phyloP scores from a whole-genome alignment of 2,113 vertebrate genomes.

The Xenus cinereus region DNA sequence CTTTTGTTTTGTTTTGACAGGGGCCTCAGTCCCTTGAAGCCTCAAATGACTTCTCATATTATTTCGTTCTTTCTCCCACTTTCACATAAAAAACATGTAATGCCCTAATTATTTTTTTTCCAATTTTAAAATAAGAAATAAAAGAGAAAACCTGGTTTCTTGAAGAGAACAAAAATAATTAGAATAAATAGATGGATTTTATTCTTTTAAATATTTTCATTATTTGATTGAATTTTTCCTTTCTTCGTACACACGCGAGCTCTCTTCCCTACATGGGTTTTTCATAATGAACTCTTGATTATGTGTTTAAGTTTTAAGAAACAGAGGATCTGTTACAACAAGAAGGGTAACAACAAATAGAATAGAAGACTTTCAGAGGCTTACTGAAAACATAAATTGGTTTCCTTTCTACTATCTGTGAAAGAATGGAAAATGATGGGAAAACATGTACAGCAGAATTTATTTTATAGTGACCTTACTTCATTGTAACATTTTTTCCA shows the following conservation, averaged over 20 bases:
- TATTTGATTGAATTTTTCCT: not conserved
- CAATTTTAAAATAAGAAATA: not conserved
- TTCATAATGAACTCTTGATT: not conserved
- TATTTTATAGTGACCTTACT: not conserved
- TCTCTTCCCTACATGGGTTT: not conserved
- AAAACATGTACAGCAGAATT: not conserved
- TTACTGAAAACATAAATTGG: not conserved
- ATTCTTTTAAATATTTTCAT: not conserved
- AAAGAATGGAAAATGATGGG: not conserved
- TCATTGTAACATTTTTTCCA: not conserved
- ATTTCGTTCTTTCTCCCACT: not conserved
- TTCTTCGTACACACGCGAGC: fast-evolving
- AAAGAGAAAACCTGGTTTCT: not conserved
- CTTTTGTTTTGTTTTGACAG: not conserved
- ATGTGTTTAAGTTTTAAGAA: not conserved
- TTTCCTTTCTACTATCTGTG: not conserved
- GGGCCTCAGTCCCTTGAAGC: not conserved
- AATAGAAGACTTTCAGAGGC: not conserved
- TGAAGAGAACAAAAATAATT: not conserved
- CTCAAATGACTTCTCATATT: not conserved
- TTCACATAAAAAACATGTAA: not conserved
- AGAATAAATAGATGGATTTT: not conserved
- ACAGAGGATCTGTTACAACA: not conserved
- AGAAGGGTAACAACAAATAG: not conserved
- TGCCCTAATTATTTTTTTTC: not conserved